Evolutionary conservation across 2,113 vertebrate species (phyloP).

Genomic region (Syngnathus floridae): DNA sequence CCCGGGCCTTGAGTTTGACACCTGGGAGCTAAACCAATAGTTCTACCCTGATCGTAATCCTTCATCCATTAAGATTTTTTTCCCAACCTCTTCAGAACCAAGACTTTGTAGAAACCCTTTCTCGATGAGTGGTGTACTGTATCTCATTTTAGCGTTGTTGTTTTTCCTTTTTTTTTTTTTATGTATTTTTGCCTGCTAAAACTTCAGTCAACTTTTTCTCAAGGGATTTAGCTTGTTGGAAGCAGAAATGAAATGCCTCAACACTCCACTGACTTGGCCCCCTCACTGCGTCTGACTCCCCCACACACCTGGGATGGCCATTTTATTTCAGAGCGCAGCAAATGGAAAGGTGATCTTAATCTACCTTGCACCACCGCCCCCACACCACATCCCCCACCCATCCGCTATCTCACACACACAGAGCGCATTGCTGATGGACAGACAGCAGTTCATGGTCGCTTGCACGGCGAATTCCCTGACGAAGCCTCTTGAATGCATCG

Average conservation of each 20-base stretch:
- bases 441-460: conserved; percentile 41
- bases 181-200: conserved; percentile 21
- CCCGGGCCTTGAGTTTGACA: too few relatives aligned
- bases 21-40: too few relatives aligned
- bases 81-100: too few relatives aligned
- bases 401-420: conserved; percentile 51
- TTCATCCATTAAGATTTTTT: too few relatives aligned
- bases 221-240: conserved; percentile 34
- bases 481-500: conserved; percentile 11
- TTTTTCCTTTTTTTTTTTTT: too few relatives aligned
- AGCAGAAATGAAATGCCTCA: conserved; percentile 65
- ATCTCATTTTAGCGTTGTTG: not conserved
- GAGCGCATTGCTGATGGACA: conserved; percentile 51
- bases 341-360: conserved; percentile 75
- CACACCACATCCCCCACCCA: conserved; percentile 9
- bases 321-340: conserved; percentile 68
- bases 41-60: too few relatives aligned
- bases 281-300: conserved; percentile 45
- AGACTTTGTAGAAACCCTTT: not conserved
- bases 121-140: not conserved
- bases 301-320: conserved; percentile 71
- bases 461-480: conserved; percentile 16
- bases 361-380: conserved; percentile 50
- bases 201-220: conserved; percentile 24
- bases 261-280: conserved; percentile 55